Evolutionary conservation across 2,888 invertebrate genomes (phyloP).

Genomic region (Athalia circularis): DNA sequence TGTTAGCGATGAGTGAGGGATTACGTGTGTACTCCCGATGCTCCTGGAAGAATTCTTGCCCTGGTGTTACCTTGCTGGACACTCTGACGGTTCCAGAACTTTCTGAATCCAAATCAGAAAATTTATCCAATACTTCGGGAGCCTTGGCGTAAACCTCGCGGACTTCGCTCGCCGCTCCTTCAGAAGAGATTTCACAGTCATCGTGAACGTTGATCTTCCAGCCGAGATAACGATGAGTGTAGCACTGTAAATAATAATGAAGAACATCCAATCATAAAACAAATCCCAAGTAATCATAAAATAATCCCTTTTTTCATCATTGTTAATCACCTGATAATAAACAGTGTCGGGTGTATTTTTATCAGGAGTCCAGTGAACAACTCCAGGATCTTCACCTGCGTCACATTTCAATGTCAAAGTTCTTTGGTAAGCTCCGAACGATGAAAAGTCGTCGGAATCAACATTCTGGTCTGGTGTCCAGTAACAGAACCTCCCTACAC

Average conservation of each 20-base stretch:
- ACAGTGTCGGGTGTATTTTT: slow-evolving; percentile 91
- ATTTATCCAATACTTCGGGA: slow-evolving; percentile 65
- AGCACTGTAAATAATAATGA: slow-evolving; percentile 81
- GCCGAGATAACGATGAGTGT: slow-evolving; percentile 93
- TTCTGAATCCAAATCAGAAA: slow-evolving; percentile 64
- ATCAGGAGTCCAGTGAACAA: slow-evolving; percentile 92
- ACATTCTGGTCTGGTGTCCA: slow-evolving; percentile 89
- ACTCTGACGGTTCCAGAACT: slow-evolving; percentile 65
- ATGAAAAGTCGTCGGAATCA: slow-evolving; percentile 86
- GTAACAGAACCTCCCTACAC: slow-evolving; percentile 89
- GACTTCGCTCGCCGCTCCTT: slow-evolving; percentile 77
- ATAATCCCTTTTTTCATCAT: background rate
- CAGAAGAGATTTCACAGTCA: slow-evolving; percentile 79
- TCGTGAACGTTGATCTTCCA: slow-evolving; percentile 97
- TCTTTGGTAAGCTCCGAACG: slow-evolving; percentile 93
- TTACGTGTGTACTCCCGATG: slow-evolving; percentile 58
- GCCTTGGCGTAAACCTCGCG: slow-evolving; percentile 76
- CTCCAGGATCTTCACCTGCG: slow-evolving; percentile 84
- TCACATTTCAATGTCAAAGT: slow-evolving; percentile 90
- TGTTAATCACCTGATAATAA: slow-evolving; percentile 86
- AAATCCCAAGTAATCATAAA: background rate
- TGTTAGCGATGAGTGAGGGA: slow-evolving; percentile 60
- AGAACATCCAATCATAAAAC: slow-evolving; percentile 42
- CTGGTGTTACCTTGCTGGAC: slow-evolving; percentile 70
- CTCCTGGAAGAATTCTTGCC: slow-evolving; percentile 67